These are phyloP conservation scores for Apogon talboti DNA, from an alignment of 2,797 vertebrate genomes.

Conservation along the genomic window DNA sequence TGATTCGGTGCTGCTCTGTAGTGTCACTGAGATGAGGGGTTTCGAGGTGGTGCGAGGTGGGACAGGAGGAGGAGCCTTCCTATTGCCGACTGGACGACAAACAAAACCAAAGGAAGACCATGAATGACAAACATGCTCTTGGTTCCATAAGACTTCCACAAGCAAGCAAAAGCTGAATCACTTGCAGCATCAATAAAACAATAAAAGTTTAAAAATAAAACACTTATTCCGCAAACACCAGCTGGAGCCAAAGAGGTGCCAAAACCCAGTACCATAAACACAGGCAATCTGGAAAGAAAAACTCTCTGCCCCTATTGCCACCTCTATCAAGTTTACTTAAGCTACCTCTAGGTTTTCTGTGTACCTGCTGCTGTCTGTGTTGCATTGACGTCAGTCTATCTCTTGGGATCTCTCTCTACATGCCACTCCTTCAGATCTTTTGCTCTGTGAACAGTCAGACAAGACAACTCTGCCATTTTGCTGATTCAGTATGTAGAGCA, in stretches of 20 bases:
- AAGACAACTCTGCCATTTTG: conserved; percentile 13
- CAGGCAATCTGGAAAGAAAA: conserved; percentile 36
- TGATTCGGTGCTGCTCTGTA: conserved; percentile 99
- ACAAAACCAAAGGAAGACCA: background rate
- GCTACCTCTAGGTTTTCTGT: conserved; percentile 40
- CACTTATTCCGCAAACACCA: conserved; percentile 2
- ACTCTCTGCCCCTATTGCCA: conserved; percentile 56
- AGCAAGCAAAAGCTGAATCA: background rate
- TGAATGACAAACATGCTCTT: conserved; percentile 4
- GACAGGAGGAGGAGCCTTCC: conserved; percentile 94
- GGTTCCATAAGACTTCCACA: background rate
- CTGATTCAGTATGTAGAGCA: background rate
- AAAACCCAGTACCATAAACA: conserved; percentile 44
- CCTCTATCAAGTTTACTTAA: conserved; percentile 23
- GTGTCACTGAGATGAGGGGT: conserved; percentile 96
- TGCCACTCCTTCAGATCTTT: conserved; percentile 43
- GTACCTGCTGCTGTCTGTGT: conserved; percentile 34
- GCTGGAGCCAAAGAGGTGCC: background rate
- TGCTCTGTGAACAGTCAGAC: conserved; percentile 35
- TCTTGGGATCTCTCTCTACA: conserved; percentile 46
- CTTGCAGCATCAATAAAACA: background rate
- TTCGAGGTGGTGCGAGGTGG: conserved; percentile 95
- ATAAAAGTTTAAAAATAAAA: conserved; percentile 4
- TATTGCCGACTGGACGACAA: conserved; percentile 81
- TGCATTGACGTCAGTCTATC: conserved; percentile 66